These are phyloP conservation scores for Stenotaenia linearis DNA, from an alignment of 2,888 invertebrate species.

Conservation along the genomic window DNA sequence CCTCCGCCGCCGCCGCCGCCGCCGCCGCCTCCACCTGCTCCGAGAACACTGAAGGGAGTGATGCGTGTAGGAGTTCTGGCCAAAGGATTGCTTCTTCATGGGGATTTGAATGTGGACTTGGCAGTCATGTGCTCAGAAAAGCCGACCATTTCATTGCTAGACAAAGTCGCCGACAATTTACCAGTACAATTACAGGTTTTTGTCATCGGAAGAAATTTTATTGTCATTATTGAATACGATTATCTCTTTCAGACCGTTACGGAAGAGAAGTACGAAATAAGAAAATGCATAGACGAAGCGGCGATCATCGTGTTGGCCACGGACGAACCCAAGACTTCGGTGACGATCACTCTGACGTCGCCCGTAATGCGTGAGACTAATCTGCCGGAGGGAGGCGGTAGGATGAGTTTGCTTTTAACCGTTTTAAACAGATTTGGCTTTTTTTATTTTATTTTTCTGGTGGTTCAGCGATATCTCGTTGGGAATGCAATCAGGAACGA, in stretches of 20 bases:
- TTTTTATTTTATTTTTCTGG: too few species aligned
- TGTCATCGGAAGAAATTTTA: too few species aligned
- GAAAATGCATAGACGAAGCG: conserved; percentile 75
- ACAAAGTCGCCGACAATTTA: conserved; percentile 77
- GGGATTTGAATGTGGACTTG: conserved; percentile 82
- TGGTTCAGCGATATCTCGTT: not conserved
- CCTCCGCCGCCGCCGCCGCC: not conserved
- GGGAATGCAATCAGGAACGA: conserved; percentile 32
- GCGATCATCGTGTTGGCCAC: conserved; percentile 77
- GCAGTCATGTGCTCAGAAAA: conserved; percentile 93
- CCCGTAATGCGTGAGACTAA: conserved; percentile 75
- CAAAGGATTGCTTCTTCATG: conserved; percentile 80
- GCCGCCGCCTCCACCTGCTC: conserved; percentile 42
- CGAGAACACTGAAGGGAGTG: conserved; percentile 83
- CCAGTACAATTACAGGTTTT: conserved; percentile 71
- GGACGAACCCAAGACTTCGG: conserved; percentile 58
- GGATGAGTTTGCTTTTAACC: conserved; percentile 27
- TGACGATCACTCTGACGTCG: conserved; percentile 85
- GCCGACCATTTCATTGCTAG: conserved; percentile 77
- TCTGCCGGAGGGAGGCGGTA: conserved; percentile 36
- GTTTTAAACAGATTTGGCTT: conserved; percentile 33
- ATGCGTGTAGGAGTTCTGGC: conserved; percentile 92
- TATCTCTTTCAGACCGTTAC: conserved; percentile 44
- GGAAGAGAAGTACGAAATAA: conserved; percentile 74
- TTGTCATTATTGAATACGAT: too few species aligned